Conservation (phyloP, 2,797 vertebrate species). For the Tiaroga cobitis region DNA sequence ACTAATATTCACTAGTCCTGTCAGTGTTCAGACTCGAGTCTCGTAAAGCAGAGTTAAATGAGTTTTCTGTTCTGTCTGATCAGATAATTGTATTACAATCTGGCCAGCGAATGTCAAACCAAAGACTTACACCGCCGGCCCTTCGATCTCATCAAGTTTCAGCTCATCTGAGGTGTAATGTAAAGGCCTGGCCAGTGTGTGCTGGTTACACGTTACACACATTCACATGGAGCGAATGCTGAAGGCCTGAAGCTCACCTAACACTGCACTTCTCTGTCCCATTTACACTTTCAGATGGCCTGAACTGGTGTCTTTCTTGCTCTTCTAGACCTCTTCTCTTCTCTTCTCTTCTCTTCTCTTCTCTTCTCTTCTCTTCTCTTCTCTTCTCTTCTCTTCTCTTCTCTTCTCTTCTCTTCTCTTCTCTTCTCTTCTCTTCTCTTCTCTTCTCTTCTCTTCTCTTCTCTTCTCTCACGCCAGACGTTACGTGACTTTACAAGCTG, state of each 20-base stretch:
- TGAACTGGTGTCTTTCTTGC: constrained; percentile 19
- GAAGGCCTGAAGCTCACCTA: not conserved
- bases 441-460: not conserved
- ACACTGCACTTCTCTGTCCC: not conserved
- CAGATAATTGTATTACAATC: constrained; percentile 60
- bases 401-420: too few relatives aligned
- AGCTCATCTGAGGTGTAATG: not conserved
- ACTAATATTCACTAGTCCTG: not conserved
- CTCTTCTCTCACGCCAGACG: constrained; percentile 65
- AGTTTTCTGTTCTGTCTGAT: constrained; percentile 61
- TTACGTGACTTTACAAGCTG: constrained; percentile 64
- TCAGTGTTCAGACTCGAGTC: not conserved
- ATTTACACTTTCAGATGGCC: not conserved
- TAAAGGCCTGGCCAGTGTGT: too few relatives aligned
- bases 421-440: too few relatives aligned
- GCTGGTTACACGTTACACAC: not conserved
- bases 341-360: too few relatives aligned
- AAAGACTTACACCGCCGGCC: constrained; percentile 30
- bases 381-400: too few relatives aligned
- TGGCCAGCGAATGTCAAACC: constrained; percentile 52
- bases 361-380: too few relatives aligned
- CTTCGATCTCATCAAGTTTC: constrained; percentile 19
- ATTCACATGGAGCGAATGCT: not conserved
- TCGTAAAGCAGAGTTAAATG: not conserved
- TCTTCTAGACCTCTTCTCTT: constrained; percentile 47